Percentiles rank a stretch among this genome's conserved stretches.
Evolutionary conservation across 2,888 invertebrate genomes (phyloP).

Genomic region (Pseudococcus longispinus): DNA sequence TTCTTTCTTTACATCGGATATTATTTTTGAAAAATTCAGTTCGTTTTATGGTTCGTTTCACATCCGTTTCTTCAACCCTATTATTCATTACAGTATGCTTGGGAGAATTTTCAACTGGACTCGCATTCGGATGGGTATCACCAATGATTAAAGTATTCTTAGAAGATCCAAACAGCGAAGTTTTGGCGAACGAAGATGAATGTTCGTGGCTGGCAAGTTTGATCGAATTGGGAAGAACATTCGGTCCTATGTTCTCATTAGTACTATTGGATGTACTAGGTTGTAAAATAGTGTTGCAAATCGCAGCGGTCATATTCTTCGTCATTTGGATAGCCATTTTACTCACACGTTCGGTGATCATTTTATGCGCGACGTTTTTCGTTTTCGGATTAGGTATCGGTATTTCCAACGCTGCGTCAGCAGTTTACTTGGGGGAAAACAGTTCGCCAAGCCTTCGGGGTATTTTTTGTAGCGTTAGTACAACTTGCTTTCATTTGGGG

Average conservation of each 20-base stretch:
- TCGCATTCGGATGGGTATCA: constrained; percentile 3
- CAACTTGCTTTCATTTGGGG: constrained; percentile 59
- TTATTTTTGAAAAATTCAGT: too few species aligned
- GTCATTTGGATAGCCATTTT: neutral
- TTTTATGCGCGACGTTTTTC: constrained; percentile 57
- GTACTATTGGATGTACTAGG: neutral
- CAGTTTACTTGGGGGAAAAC: constrained; percentile 59
- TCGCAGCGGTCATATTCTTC: neutral
- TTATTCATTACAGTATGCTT: neutral
- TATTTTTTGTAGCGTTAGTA: constrained; percentile 58
- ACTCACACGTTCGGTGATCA: constrained; percentile 7
- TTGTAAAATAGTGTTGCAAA: neutral
- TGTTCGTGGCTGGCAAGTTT: constrained; percentile 16
- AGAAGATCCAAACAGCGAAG: neutral
- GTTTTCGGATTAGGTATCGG: constrained; percentile 59
- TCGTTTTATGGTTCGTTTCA: too few species aligned
- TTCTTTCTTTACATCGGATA: too few species aligned
- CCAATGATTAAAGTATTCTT: neutral
- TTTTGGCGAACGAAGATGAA: neutral
- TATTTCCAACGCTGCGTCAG: constrained; percentile 58
- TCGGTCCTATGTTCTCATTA: neutral
- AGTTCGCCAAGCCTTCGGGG: constrained; percentile 58
- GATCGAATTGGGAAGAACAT: neutral
- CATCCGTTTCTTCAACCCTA: too few species aligned
- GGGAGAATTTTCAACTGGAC: neutral